These are phyloP conservation scores for Sebastes oblongus DNA, from an alignment of 2,797 vertebrate genomes.

Conservation along the genomic window DNA sequence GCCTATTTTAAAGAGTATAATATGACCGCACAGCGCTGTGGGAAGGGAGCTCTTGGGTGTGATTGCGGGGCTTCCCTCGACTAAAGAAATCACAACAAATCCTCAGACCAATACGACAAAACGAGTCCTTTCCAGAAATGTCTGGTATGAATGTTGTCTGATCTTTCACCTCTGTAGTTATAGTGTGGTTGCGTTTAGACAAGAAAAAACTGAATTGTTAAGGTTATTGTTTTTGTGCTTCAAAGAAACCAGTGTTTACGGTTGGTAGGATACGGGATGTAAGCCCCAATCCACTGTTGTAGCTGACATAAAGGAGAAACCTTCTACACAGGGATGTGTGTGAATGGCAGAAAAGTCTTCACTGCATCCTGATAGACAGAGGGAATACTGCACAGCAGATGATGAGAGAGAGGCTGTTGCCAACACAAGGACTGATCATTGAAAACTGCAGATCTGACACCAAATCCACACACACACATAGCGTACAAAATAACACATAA, in stretches of 20 bases:
- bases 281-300: not conserved
- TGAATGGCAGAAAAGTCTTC: too few relatives aligned
- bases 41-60: not conserved
- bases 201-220: accelerated
- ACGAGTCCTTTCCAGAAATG: not conserved
- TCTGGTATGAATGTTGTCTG: not conserved
- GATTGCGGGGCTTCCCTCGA: not conserved
- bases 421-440: not conserved
- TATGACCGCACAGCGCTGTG: not conserved
- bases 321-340: accelerated
- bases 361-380: not conserved
- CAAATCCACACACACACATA: not conserved
- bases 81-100: not conserved
- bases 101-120: not conserved
- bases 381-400: not conserved
- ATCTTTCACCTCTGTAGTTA: not conserved
- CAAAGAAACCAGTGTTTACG: not conserved
- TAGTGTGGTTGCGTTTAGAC: not conserved
- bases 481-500: not conserved
- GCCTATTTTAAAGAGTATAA: constrained; percentile 23
- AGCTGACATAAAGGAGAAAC: too few relatives aligned
- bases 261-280: not conserved
- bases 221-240: not conserved
- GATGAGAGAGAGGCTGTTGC: not conserved
- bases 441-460: not conserved